Percentiles rank a stretch among this genome's conserved stretches.
These are phyloP conservation scores for Dreissena polymorpha DNA, from an alignment of 1,140 invertebrate genomes.

Conservation along the genomic window DNA sequence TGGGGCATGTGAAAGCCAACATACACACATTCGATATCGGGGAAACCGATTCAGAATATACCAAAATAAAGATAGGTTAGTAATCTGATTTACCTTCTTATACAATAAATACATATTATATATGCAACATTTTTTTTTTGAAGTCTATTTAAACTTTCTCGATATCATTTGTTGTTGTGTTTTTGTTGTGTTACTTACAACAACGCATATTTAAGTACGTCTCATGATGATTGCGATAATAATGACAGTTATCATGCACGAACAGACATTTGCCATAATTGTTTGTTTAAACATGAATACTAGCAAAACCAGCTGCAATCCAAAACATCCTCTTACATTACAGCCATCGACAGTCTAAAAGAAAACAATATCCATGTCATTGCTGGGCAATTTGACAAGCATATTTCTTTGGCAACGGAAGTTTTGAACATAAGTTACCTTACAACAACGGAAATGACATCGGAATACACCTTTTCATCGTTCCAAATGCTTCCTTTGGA, in stretches of 20 bases:
- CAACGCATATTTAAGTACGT: no score
- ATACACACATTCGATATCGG: constrained; percentile 24
- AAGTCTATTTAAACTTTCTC: no score
- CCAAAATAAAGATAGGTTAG: constrained; percentile 63
- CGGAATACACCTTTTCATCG: constrained; percentile 49
- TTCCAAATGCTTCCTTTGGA: constrained; percentile 65
- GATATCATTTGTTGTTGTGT: no score
- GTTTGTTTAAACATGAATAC: background rate
- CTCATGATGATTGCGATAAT: no score
- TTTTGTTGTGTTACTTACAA: no score
- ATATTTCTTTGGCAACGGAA: constrained; percentile 67
- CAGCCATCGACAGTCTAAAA: constrained; percentile 60
- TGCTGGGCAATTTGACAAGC: constrained; percentile 68
- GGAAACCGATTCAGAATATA: constrained; percentile 58
- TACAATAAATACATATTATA: no score
- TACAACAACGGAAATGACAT: constrained; percentile 60
- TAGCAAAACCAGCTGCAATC: background rate
- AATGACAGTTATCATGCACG: no score
- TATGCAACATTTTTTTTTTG: no score
- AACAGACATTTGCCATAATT: no score
- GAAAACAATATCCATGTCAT: constrained; percentile 62
- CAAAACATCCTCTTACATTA: constrained; percentile 11
- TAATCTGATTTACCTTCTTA: no score
- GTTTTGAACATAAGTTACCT: constrained; percentile 67
- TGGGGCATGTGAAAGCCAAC: background rate